phyloP scores from a whole-genome alignment of 2,888 invertebrate genomes.

The Mythimna albipuncta region DNA sequence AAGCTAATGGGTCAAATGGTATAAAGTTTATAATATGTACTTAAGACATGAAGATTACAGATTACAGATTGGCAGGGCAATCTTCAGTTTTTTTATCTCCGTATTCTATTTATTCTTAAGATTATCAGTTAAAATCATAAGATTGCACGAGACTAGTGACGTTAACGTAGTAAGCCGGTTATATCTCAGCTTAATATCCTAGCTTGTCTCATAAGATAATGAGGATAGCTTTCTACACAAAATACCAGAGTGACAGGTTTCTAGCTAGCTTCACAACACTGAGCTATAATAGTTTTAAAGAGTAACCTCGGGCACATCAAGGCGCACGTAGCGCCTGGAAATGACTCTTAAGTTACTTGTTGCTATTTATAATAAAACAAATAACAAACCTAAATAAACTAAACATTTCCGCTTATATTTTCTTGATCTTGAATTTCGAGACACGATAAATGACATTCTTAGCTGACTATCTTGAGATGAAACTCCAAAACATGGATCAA shows the following conservation, averaged over 20 bases:
- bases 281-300: neutral
- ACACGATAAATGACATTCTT: neutral
- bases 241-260: neutral
- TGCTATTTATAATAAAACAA: neutral
- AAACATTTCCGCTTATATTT: neutral
- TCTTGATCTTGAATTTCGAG: neutral
- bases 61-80: too few relatives aligned
- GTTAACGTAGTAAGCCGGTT: neutral
- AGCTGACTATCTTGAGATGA: too few relatives aligned
- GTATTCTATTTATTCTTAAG: neutral
- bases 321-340: neutral
- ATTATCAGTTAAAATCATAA: neutral
- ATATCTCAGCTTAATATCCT: neutral
- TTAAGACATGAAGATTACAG: too few relatives aligned
- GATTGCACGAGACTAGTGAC: neutral
- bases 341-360: neutral
- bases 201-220: neutral
- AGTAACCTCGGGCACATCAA: neutral
- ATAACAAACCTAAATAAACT: neutral
- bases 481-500: too few relatives aligned
- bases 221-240: neutral
- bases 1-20: too few relatives aligned
- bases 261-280: neutral
- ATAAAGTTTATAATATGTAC: too few relatives aligned
- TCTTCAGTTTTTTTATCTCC: too few relatives aligned